A percentile compares a stretch with the other conserved stretches of the same genome.
Conservation (phyloP, 2,113 vertebrate species). For the Empidonax alnorum region DNA sequence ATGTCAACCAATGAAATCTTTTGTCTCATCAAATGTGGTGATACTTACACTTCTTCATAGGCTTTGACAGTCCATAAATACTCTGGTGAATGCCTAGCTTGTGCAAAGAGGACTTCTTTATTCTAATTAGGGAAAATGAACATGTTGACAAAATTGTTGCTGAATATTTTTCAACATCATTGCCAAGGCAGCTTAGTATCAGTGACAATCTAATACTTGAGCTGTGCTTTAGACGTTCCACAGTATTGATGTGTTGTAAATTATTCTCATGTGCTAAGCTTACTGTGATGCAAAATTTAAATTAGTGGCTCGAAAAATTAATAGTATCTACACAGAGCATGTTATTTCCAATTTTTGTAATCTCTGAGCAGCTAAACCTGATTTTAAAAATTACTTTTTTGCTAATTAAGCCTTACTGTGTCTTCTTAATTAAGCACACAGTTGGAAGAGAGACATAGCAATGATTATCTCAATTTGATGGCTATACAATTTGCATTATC, state of each 20-base stretch:
- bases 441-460: constrained; percentile 37
- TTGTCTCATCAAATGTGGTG: neutral
- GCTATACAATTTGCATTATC: constrained; percentile 28
- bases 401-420: constrained; percentile 65
- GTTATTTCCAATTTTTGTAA: constrained; percentile 60
- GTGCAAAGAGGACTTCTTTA: neutral
- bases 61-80: neutral
- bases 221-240: neutral
- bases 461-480: constrained; percentile 49
- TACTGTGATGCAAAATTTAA: constrained; percentile 38
- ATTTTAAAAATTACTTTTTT: constrained; percentile 63
- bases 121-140: neutral
- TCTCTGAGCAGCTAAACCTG: constrained; percentile 58
- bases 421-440: constrained; percentile 65
- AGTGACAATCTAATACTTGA: constrained; percentile 2
- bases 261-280: constrained; percentile 21
- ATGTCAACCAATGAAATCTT: neutral
- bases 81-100: neutral
- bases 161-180: neutral
- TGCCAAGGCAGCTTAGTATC: neutral
- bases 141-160: neutral
- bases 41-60: neutral
- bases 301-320: constrained; percentile 44
- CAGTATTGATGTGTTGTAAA: neutral
- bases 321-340: constrained; percentile 24